Conservation (phyloP, 2,888 invertebrate genomes). For the Apamea monoglypha region DNA sequence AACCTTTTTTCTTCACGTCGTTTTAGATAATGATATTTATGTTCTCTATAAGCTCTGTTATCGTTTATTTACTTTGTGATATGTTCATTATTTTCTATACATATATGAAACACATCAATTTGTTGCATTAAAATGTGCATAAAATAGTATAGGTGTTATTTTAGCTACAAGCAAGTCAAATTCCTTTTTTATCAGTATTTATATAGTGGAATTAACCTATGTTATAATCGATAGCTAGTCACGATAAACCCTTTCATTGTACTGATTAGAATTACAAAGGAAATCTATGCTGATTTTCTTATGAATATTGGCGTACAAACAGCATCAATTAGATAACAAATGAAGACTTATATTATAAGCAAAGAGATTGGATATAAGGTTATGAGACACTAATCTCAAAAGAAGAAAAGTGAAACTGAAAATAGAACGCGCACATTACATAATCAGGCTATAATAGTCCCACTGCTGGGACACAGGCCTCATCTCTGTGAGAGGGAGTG, state of each 20-base stretch:
- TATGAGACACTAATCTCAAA: not conserved
- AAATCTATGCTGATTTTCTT: constrained; percentile 18
- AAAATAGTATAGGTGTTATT: not conserved
- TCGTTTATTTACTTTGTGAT: constrained; percentile 24
- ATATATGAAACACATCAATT: not conserved
- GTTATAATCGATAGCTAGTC: constrained; percentile 5
- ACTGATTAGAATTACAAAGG: constrained; percentile 6
- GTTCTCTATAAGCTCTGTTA: constrained; percentile 6
- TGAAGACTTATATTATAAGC: not conserved
- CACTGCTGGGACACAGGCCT: too few species aligned
- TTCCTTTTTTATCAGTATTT: not conserved
- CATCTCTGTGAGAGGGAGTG: too few species aligned
- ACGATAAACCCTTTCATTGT: constrained; percentile 13
- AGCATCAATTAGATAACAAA: not conserved
- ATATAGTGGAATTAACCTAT: not conserved
- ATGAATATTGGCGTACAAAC: constrained; percentile 8
- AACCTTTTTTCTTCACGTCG: constrained; percentile 4
- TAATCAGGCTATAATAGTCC: too few species aligned
- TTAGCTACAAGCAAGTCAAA: not conserved
- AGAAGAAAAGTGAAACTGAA: constrained; percentile 14
- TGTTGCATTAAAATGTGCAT: not conserved
- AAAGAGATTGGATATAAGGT: not conserved
- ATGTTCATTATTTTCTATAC: constrained; percentile 7
- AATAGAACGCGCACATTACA: constrained; percentile 39
- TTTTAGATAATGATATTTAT: constrained; percentile 8